Evolutionary conservation across 2,113 vertebrate genomes (phyloP).

Genomic region (Antechinus stuartii): DNA sequence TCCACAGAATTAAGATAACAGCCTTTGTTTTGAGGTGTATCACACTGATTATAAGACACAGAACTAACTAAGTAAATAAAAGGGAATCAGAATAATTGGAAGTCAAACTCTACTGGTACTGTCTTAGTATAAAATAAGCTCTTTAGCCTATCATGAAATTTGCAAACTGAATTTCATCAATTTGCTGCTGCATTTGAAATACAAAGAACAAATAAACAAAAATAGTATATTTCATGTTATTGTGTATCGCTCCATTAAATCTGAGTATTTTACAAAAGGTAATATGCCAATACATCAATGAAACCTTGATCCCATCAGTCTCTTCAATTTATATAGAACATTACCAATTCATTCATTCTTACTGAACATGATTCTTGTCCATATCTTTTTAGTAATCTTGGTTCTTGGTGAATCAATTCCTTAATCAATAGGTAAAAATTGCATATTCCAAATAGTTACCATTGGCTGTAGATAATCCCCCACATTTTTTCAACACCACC

Average conservation of each 20-base stretch:
- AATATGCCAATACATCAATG: not conserved
- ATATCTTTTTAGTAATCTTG: not conserved
- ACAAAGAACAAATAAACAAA: not conserved
- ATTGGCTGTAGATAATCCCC: not conserved
- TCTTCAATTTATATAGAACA: not conserved
- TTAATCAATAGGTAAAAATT: not conserved
- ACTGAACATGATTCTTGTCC: not conserved
- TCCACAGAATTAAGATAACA: not conserved
- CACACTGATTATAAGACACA: not conserved
- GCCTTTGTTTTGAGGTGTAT: not conserved
- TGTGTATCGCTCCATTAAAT: not conserved
- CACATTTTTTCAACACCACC: not conserved
- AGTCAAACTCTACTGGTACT: not conserved
- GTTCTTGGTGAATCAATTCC: not conserved
- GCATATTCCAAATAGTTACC: not conserved
- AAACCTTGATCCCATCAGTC: not conserved
- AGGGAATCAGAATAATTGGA: not conserved
- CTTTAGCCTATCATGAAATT: not conserved
- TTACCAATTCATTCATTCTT: not conserved
- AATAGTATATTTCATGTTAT: not conserved
- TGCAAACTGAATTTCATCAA: not conserved
- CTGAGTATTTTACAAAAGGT: not conserved
- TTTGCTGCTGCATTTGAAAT: not conserved
- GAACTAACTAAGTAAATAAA: not conserved
- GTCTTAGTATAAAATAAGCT: not conserved